Conservation (phyloP, 1,140 invertebrate genomes). For the Cecropterus lyciades region DNA sequence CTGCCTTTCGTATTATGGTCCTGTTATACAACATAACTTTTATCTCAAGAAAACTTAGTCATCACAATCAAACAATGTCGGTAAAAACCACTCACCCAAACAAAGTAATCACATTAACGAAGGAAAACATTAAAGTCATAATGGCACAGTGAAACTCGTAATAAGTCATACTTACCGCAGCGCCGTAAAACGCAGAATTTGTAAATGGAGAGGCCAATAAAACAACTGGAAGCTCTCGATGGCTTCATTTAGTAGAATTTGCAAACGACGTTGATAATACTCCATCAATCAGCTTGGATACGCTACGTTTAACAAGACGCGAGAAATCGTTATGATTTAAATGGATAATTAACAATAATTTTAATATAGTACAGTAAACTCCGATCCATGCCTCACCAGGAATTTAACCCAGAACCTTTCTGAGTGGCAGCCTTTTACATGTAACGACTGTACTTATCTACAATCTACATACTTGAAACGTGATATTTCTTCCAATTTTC, state of each 20-base stretch:
- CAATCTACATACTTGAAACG: no score
- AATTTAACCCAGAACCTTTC: no score
- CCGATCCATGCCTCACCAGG: no score
- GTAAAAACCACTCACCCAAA: neutral
- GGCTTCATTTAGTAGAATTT: constrained; percentile 50
- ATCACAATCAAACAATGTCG: no score
- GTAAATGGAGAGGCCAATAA: constrained; percentile 45
- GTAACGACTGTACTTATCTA: no score
- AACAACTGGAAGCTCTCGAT: constrained; percentile 34
- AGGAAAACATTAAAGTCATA: constrained; percentile 21
- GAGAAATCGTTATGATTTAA: neutral
- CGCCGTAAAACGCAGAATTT: constrained; percentile 34
- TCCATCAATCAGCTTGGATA: constrained; percentile 52
- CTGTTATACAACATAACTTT: no score
- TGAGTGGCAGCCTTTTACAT: no score
- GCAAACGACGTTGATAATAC: constrained; percentile 60
- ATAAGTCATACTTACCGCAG: constrained; percentile 22
- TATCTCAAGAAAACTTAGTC: no score
- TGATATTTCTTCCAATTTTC: no score
- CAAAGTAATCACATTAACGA: constrained; percentile 21
- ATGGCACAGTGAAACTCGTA: constrained; percentile 29
- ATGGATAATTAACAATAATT: neutral
- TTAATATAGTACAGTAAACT: no score
- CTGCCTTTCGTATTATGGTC: no score
- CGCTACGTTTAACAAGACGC: neutral